These are phyloP conservation scores for Melieria crassipennis DNA, from an alignment of 2,888 invertebrate species.

Conservation along the genomic window DNA sequence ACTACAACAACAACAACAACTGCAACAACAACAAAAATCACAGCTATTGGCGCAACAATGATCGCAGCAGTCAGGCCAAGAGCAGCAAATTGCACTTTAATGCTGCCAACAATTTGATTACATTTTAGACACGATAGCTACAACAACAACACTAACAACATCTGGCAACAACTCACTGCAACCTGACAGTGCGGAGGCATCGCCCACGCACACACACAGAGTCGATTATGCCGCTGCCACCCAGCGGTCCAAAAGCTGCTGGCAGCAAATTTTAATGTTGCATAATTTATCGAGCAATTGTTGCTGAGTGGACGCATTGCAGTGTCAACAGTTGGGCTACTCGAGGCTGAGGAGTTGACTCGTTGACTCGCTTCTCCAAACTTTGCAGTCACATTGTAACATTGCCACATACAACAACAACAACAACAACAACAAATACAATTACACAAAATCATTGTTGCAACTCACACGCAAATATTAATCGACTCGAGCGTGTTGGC, in stretches of 20 bases:
- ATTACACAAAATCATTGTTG: background rate
- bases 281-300: conserved; percentile 1
- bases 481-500: no score
- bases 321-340: no score
- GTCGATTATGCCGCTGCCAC: no score
- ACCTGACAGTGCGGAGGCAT: no score
- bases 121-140: no score
- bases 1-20: no score
- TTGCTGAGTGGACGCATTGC: background rate
- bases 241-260: background rate
- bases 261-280: background rate
- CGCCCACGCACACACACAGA: no score
- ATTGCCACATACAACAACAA: background rate
- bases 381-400: background rate
- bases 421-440: background rate
- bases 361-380: background rate
- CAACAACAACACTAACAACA: no score
- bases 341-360: background rate
- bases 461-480: background rate
- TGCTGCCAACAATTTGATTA: background rate
- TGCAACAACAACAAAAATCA: no score
- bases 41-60: no score
- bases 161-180: no score
- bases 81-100: background rate
- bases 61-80: background rate